Conservation (phyloP, 2,888 invertebrate species). For the Rhamnusium bicolor region DNA sequence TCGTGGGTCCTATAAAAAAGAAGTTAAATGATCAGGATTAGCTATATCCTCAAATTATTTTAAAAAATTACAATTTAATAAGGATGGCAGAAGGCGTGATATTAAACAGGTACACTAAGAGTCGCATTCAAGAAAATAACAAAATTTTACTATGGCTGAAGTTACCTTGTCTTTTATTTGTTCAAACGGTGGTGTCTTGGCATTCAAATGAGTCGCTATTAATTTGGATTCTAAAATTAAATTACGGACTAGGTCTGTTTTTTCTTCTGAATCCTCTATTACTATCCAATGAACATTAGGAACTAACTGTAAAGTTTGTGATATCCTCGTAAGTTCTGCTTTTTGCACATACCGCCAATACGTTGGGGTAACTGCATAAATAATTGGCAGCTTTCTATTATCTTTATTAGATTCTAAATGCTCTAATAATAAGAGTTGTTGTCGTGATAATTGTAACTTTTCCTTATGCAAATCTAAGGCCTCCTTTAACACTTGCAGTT, state of each 20-base stretch:
- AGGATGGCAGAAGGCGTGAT: too few species aligned
- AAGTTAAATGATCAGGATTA: too few species aligned
- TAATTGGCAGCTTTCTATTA: conserved; percentile 73
- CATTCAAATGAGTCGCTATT: conserved; percentile 77
- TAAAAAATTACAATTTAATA: too few species aligned
- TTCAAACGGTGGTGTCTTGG: conserved; percentile 80
- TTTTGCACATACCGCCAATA: conserved; percentile 91
- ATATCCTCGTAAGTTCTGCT: conserved; percentile 93
- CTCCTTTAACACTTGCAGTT: conserved; percentile 61
- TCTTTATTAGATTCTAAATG: conserved; percentile 58
- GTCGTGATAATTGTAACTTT: conserved; percentile 64
- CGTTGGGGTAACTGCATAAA: conserved; percentile 95
- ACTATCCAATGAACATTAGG: conserved; percentile 95
- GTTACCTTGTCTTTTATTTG: conserved; percentile 76
- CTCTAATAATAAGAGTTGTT: conserved; percentile 64
- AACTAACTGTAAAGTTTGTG: conserved; percentile 89
- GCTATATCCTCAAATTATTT: too few species aligned
- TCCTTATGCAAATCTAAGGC: conserved; percentile 64
- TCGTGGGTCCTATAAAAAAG: conserved; percentile 73
- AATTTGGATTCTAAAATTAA: conserved; percentile 77
- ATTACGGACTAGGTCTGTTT: conserved; percentile 82
- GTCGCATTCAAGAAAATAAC: too few species aligned
- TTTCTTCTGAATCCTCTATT: conserved; percentile 86
- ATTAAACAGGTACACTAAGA: too few species aligned
- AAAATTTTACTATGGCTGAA: neutral